Conservation (phyloP, 37 sponge, comb jelly and placozoan species). For the Beroe ovata region DNA sequence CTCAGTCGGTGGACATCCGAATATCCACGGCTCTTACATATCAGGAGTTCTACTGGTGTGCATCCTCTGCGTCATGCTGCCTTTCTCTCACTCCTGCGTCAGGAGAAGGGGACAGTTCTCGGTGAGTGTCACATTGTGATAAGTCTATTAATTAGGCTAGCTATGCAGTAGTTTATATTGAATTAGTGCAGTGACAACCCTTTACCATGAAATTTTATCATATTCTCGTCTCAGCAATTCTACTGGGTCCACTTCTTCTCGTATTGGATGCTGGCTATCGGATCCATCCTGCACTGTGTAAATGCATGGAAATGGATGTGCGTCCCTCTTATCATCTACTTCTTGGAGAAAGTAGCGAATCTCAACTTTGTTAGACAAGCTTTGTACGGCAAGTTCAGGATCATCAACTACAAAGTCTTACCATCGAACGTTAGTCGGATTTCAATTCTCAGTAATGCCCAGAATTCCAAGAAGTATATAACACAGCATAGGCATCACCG, state of each 20-base stretch:
- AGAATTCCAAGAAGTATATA: no score
- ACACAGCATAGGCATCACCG: no score
- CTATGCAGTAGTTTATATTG: no score
- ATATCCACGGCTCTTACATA: slow-evolving; percentile 6
- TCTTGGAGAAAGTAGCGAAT: slow-evolving; percentile 34
- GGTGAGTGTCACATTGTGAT: no score
- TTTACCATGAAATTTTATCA: not conserved
- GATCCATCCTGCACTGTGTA: slow-evolving; percentile 29
- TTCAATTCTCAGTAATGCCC: no score
- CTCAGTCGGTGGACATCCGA: slow-evolving; percentile 7
- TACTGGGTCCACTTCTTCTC: slow-evolving; percentile 40
- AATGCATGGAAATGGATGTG: slow-evolving; percentile 59
- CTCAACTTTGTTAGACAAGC: slow-evolving; percentile 9
- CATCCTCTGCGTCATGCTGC: slow-evolving; percentile 16
- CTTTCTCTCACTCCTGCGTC: slow-evolving; percentile 23
- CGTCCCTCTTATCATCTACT: slow-evolving; percentile 12
- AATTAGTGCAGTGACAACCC: no score
- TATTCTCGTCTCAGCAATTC: slow-evolving; percentile 21
- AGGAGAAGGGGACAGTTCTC: slow-evolving; percentile 31
- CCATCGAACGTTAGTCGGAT: slow-evolving; percentile 51
- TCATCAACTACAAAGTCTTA: slow-evolving; percentile 46
- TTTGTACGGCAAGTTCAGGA: slow-evolving; percentile 47
- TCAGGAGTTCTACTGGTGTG: not conserved
- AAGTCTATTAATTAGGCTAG: no score
- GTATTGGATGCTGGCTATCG: slow-evolving; percentile 46